Percentiles rank a stretch among this genome's conserved stretches.
These are phyloP conservation scores for Lasius platythorax DNA, from an alignment of 2,888 invertebrate genomes.

Conservation along the genomic window DNA sequence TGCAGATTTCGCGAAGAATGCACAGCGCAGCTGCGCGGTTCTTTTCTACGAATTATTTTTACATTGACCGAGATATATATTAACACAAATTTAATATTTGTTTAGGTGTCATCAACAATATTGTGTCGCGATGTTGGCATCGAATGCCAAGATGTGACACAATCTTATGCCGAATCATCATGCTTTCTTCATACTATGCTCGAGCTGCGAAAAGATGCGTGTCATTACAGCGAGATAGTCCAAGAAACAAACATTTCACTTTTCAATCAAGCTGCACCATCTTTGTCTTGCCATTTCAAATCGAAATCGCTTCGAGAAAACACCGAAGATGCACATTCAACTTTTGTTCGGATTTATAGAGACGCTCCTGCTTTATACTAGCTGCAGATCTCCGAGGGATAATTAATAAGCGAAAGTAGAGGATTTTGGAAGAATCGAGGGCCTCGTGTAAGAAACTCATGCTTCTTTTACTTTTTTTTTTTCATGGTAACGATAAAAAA, in stretches of 20 bases:
- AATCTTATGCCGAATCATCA: constrained; percentile 67
- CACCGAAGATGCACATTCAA: neutral
- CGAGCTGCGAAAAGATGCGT: constrained; percentile 12
- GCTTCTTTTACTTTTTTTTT: neutral
- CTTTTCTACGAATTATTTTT: constrained; percentile 55
- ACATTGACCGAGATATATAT: constrained; percentile 48
- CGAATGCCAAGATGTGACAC: constrained; percentile 70
- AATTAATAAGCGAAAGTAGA: constrained; percentile 5
- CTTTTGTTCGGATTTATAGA: neutral
- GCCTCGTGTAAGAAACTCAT: neutral
- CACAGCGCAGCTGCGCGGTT: constrained; percentile 29
- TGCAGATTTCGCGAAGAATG: constrained; percentile 32
- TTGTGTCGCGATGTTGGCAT: constrained; percentile 38
- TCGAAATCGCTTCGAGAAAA: constrained; percentile 14
- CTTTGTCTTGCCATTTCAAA: neutral
- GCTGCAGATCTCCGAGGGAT: neutral
- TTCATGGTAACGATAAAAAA: neutral
- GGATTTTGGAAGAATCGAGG: neutral
- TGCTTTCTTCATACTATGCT: constrained; percentile 29
- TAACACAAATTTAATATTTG: constrained; percentile 22
- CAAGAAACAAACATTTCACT: constrained; percentile 37
- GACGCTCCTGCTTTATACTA: neutral
- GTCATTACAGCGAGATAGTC: constrained; percentile 17
- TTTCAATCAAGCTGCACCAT: constrained; percentile 29
- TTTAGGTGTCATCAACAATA: constrained; percentile 23